Conservation (phyloP, 2,888 invertebrate species). For the Dryocosmus kuriphilus region DNA sequence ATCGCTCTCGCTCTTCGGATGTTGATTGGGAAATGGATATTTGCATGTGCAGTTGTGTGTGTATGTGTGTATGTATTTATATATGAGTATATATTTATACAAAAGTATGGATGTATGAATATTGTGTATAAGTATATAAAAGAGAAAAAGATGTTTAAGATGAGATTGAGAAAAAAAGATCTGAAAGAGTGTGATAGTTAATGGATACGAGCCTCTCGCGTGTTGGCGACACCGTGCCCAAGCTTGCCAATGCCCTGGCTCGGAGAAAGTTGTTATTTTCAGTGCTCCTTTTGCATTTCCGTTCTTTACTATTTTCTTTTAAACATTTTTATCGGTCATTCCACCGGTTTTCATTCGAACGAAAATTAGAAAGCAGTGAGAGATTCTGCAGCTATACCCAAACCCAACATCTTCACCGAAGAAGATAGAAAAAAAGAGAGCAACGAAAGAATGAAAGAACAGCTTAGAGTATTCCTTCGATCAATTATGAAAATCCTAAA, state of each 20-base stretch:
- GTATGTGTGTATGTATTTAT: neutral
- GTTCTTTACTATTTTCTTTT: slow-evolving; percentile 63
- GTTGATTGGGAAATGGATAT: slow-evolving; percentile 41
- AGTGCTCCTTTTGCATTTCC: slow-evolving; percentile 69
- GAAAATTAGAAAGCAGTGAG: slow-evolving; percentile 70
- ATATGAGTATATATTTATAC: slow-evolving; percentile 24
- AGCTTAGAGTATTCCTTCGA: slow-evolving; percentile 13
- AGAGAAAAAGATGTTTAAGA: slow-evolving; percentile 46
- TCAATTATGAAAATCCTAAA: neutral
- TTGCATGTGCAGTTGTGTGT: slow-evolving; percentile 5
- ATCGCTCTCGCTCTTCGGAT: slow-evolving; percentile 45
- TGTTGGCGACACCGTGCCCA: slow-evolving; percentile 78
- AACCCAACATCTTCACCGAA: slow-evolving; percentile 49
- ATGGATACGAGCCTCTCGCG: slow-evolving; percentile 65
- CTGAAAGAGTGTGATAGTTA: slow-evolving; percentile 56
- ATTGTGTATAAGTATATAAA: neutral
- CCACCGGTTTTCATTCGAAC: slow-evolving; percentile 56
- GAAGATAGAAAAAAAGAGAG: slow-evolving; percentile 12
- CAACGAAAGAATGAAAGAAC: neutral
- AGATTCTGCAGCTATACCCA: slow-evolving; percentile 76
- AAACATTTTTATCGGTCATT: slow-evolving; percentile 49
- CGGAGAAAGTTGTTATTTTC: slow-evolving; percentile 71
- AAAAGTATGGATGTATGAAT: neutral
- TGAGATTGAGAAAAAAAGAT: slow-evolving; percentile 48
- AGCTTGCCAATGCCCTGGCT: slow-evolving; percentile 95